A percentile compares a stretch with the other conserved stretches of the same genome.
Evolutionary conservation across 53 echinoderm and acorn worm genomes (phyloP).

Genomic region (Stichopus horrens): DNA sequence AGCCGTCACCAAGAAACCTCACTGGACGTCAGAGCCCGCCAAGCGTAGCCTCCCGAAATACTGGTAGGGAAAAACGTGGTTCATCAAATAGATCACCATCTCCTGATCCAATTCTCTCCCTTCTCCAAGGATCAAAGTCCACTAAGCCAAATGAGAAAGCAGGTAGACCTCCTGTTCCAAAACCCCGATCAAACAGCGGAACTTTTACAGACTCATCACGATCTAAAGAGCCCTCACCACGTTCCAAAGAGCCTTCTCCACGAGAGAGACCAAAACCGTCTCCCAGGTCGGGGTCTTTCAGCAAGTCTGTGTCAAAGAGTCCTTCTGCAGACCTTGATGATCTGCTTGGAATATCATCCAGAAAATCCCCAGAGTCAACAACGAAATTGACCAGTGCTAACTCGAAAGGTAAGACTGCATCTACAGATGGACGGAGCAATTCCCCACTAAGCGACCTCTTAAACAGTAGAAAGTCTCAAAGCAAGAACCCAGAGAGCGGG

Average conservation of each 20-base stretch:
- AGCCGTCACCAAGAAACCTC: constrained; percentile 19
- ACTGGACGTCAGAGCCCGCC: constrained; percentile 18
- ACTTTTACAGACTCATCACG: constrained; percentile 18
- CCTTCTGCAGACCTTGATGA: constrained; percentile 25
- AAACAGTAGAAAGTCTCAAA: neutral
- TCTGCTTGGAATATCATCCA: constrained; percentile 1
- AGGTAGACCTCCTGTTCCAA: constrained; percentile 48
- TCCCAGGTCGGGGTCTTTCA: constrained; percentile 22
- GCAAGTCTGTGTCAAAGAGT: constrained; percentile 5
- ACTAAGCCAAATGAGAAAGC: neutral
- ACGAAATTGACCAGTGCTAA: neutral
- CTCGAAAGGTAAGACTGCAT: neutral
- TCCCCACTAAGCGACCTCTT: constrained; percentile 19
- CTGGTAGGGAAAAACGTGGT: neutral
- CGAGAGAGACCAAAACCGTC: constrained; percentile 57
- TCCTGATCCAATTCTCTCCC: constrained; percentile 58
- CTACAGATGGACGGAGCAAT: neutral
- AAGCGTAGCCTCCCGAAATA: neutral
- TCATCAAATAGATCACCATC: constrained; percentile 37
- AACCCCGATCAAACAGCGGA: constrained; percentile 41
- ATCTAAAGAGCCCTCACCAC: constrained; percentile 48
- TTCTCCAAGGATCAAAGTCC: constrained; percentile 17
- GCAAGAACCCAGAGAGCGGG: constrained; percentile 13
- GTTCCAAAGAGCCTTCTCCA: constrained; percentile 56
- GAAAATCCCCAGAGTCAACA: constrained; percentile 4